Evolutionary conservation across 2,113 vertebrate species (phyloP).

Genomic region (Indicator indicator): DNA sequence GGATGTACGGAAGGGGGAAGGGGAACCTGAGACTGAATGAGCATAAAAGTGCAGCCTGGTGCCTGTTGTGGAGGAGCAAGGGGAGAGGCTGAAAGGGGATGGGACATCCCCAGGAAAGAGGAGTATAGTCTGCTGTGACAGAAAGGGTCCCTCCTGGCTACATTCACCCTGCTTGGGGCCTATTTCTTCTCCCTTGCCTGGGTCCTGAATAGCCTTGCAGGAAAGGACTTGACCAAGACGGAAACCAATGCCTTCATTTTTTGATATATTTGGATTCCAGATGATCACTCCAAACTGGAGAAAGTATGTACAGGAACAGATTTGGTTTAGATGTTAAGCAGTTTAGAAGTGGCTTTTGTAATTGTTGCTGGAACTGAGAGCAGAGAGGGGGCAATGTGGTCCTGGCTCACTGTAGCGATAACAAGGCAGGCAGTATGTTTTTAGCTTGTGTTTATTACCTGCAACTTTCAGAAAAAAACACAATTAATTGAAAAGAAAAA

Average conservation of each 20-base stretch:
- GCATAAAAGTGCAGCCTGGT: not conserved
- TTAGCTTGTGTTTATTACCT: not conserved
- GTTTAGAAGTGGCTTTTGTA: not conserved
- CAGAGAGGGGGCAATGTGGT: not conserved
- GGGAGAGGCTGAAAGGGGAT: not conserved
- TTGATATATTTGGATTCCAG: not conserved
- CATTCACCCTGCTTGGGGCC: not conserved
- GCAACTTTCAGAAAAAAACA: not conserved
- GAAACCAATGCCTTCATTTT: not conserved
- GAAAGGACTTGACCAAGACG: not conserved
- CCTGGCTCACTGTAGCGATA: not conserved
- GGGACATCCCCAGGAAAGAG: not conserved
- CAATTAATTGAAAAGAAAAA: not conserved
- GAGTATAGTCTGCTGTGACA: not conserved
- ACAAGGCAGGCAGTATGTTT: not conserved
- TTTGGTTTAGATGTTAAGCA: not conserved
- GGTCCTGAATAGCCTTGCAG: not conserved
- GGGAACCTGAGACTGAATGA: not conserved
- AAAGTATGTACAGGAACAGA: not conserved
- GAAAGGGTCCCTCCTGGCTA: not conserved
- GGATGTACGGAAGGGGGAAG: not conserved
- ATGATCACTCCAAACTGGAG: not conserved
- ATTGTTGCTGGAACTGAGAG: not conserved
- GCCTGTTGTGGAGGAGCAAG: not conserved
- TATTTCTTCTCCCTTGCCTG: fast-evolving